Evolutionary conservation across 2,113 vertebrate species (phyloP).

Genomic region (Tragulus kanchil): DNA sequence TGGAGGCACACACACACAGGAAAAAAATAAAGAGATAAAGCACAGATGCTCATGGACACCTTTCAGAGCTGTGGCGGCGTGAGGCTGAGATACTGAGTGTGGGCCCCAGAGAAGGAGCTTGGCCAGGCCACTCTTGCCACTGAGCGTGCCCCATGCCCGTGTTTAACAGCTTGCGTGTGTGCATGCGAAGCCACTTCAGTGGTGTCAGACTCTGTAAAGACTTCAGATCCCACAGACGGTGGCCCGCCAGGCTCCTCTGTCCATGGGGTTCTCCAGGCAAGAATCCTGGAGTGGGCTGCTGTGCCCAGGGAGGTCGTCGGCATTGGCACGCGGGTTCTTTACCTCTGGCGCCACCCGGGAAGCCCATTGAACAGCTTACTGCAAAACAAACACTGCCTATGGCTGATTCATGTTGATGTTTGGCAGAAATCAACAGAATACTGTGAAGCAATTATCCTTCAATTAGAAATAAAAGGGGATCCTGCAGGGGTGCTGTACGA

Average conservation of each 20-base stretch:
- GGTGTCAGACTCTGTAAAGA: fast-evolving
- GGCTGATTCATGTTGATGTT: too few species aligned
- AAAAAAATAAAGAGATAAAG: neutral
- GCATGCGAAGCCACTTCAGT: neutral
- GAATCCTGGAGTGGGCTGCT: neutral
- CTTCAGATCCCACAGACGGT: neutral
- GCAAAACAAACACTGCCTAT: too few species aligned
- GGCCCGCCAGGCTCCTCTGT: neutral
- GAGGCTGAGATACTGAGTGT: neutral
- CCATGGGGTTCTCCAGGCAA: neutral
- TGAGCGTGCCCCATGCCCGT: neutral
- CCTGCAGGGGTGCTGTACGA: too few species aligned
- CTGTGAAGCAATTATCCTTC: too few species aligned
- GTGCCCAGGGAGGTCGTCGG: neutral
- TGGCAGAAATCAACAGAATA: too few species aligned
- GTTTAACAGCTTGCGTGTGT: neutral
- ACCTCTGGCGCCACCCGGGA: neutral
- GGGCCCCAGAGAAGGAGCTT: neutral
- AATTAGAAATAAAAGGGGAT: too few species aligned
- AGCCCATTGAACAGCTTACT: neutral
- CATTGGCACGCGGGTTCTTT: neutral
- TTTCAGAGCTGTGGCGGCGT: neutral
- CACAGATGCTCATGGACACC: neutral
- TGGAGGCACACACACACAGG: neutral
- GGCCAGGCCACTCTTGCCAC: neutral